Percentiles rank a stretch among this genome's conserved stretches.
These are phyloP conservation scores for Cephalotes varians DNA, from an alignment of 2,888 invertebrate species.

Conservation along the genomic window DNA sequence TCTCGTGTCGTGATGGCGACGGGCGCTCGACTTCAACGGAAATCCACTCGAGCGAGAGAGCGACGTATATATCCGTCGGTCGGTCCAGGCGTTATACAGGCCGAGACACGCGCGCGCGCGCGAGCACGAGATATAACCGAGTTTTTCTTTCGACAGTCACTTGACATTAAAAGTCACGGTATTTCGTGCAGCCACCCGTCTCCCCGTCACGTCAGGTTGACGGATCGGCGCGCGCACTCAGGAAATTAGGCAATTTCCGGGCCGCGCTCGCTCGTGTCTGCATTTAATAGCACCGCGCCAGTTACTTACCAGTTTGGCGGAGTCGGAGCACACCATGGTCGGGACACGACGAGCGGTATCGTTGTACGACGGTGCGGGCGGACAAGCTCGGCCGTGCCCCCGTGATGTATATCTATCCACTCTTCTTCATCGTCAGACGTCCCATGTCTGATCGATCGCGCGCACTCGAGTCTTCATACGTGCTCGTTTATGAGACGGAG, in stretches of 20 bases:
- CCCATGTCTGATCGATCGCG: constrained; percentile 67
- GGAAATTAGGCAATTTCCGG: constrained; percentile 86
- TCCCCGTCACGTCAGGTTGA: constrained; percentile 85
- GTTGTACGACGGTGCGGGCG: constrained; percentile 53
- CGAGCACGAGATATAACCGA: constrained; percentile 37
- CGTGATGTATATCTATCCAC: constrained; percentile 43
- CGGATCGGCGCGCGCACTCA: constrained; percentile 86
- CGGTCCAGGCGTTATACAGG: constrained; percentile 64
- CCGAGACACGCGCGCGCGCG: neutral
- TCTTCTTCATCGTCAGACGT: constrained; percentile 63
- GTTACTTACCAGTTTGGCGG: constrained; percentile 75
- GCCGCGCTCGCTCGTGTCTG: constrained; percentile 84
- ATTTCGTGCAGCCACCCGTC: constrained; percentile 81
- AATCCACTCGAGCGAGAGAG: constrained; percentile 47
- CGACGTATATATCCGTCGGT: constrained; percentile 41
- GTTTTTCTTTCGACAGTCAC: constrained; percentile 82
- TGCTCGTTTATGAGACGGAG: constrained; percentile 22
- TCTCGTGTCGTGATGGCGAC: constrained; percentile 44
- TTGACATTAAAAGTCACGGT: constrained; percentile 85
- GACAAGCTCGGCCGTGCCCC: neutral
- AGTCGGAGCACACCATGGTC: constrained; percentile 43
- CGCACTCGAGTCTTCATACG: constrained; percentile 33
- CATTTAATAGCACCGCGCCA: constrained; percentile 83
- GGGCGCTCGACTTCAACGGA: constrained; percentile 41
- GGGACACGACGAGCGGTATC: constrained; percentile 65